Percentiles rank a stretch among this genome's conserved stretches.
Conservation (phyloP, 2,888 invertebrate genomes). For the Scaeva pyrastri region DNA sequence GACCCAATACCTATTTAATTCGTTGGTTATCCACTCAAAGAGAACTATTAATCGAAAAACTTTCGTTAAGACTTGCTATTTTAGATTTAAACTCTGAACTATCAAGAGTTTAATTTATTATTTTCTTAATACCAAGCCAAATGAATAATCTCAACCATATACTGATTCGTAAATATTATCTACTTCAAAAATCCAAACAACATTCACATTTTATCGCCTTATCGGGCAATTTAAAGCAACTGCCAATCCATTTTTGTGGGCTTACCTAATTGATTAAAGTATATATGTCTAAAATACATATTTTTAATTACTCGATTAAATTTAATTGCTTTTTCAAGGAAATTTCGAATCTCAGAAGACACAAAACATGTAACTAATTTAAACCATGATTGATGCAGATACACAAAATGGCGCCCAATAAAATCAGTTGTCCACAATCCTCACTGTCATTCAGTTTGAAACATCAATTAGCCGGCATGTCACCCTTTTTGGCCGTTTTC, state of each 20-base stretch:
- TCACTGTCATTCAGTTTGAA: constrained; percentile 39
- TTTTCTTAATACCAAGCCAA: too few species aligned
- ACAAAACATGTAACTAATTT: constrained; percentile 22
- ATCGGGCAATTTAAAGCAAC: constrained; percentile 23
- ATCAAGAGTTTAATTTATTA: too few species aligned
- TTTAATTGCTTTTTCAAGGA: constrained; percentile 23
- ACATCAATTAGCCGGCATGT: constrained; percentile 57
- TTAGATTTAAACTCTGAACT: too few species aligned
- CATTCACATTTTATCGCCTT: constrained; percentile 50
- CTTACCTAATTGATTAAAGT: constrained; percentile 6
- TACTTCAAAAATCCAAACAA: constrained; percentile 5
- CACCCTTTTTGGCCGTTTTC: constrained; percentile 45
- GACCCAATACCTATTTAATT: too few species aligned
- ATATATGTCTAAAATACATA: too few species aligned
- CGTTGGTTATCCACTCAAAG: too few species aligned
- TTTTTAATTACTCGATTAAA: constrained; percentile 42
- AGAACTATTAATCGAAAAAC: too few species aligned
- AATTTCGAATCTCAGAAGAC: constrained; percentile 9
- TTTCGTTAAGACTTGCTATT: too few species aligned
- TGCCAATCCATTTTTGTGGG: constrained; percentile 37
- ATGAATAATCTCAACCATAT: too few species aligned
- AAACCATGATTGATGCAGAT: constrained; percentile 1
- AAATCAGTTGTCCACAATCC: constrained; percentile 16
- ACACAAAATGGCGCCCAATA: constrained; percentile 40
- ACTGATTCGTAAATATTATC: too few species aligned